phyloP scores from a whole-genome alignment of 2,113 vertebrate genomes.

The Anoura caudifer region DNA sequence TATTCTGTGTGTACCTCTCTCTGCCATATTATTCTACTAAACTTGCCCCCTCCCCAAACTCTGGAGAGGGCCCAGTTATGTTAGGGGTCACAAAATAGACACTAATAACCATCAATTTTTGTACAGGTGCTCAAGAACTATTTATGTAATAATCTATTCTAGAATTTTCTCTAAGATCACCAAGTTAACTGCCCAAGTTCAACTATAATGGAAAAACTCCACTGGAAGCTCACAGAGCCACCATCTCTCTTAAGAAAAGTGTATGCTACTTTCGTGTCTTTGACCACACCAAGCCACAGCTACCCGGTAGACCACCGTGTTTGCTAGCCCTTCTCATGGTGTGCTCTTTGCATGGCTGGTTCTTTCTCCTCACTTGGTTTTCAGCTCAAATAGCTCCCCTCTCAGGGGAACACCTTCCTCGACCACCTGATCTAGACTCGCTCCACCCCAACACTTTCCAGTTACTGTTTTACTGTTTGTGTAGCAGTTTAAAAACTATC shows the following conservation, averaged over 20 bases:
- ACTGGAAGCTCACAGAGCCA: neutral
- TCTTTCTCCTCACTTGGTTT: neutral
- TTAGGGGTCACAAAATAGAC: neutral
- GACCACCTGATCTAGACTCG: neutral
- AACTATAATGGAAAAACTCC: neutral
- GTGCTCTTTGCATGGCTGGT: neutral
- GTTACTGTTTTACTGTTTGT: neutral
- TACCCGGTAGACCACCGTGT: neutral
- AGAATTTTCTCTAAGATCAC: neutral
- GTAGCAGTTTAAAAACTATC: neutral
- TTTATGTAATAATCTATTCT: neutral
- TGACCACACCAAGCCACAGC: neutral
- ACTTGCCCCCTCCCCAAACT: neutral
- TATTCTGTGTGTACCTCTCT: neutral
- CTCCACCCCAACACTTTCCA: neutral
- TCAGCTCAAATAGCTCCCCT: neutral
- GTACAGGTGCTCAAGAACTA: neutral
- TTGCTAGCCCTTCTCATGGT: neutral
- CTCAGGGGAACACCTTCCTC: neutral
- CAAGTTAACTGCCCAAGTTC: neutral
- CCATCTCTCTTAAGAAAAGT: neutral
- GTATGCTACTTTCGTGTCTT: neutral
- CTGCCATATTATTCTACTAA: neutral
- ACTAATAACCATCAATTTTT: neutral
- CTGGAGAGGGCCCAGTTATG: neutral